Percentiles rank a stretch among this genome's conserved stretches.
These are phyloP conservation scores for Nasonovia ribisnigri DNA, from an alignment of 2,888 invertebrate genomes.

Conservation along the genomic window DNA sequence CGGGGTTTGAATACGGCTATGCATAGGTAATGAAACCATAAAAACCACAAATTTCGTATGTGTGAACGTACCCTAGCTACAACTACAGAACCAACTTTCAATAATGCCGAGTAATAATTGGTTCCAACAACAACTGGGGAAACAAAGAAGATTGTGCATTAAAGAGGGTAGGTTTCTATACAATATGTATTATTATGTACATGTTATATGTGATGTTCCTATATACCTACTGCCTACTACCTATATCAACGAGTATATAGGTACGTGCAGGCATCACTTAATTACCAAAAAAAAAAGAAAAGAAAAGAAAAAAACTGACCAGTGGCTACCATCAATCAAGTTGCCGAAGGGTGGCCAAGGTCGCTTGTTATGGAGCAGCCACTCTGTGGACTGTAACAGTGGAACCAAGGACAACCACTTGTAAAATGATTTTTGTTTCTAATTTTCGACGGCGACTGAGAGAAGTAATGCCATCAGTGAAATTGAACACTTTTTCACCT, in stretches of 20 bases:
- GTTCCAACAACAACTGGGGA: conserved; percentile 2
- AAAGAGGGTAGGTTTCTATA: conserved; percentile 28
- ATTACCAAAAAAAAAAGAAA: background rate
- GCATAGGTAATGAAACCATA: too few relatives aligned
- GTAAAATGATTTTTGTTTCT: conserved; percentile 49
- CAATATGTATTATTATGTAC: conserved; percentile 3
- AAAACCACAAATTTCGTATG: background rate
- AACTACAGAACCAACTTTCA: conserved; percentile 29
- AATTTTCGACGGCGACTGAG: background rate
- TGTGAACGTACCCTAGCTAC: conserved; percentile 36
- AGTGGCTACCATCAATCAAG: conserved; percentile 47
- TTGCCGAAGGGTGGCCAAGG: conserved; percentile 57
- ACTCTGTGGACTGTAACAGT: background rate
- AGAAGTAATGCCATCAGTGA: conserved; percentile 34
- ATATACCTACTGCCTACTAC: background rate
- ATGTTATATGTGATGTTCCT: background rate
- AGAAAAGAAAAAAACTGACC: conserved; percentile 40
- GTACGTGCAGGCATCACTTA: background rate
- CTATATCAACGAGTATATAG: background rate
- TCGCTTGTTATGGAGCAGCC: background rate
- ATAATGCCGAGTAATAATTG: conserved; percentile 9
- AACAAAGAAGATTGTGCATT: conserved; percentile 20
- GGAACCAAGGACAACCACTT: conserved; percentile 58
- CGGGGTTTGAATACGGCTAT: background rate
- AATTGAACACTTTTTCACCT: conserved; percentile 51